phyloP scores from a whole-genome alignment of 2,888 invertebrate species.

The Hartigia nigra region DNA sequence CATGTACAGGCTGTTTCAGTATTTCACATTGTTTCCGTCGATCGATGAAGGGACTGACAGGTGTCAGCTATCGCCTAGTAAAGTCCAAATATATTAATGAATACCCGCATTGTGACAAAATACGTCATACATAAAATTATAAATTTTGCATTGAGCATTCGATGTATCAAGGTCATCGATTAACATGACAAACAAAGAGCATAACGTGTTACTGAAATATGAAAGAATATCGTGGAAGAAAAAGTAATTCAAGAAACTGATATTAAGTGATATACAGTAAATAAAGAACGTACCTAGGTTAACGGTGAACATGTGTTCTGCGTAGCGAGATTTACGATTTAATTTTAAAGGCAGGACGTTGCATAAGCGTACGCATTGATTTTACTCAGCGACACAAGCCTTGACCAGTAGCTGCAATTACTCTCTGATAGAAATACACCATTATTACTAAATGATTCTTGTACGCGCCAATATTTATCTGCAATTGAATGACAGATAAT shows the following conservation, averaged over 20 bases:
- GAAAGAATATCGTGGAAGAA: background rate
- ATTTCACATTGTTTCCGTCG: background rate
- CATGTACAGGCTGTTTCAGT: background rate
- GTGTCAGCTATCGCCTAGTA: background rate
- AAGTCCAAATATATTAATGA: background rate
- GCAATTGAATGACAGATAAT: background rate
- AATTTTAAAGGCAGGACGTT: conserved; percentile 8
- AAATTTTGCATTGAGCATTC: background rate
- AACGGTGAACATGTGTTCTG: background rate
- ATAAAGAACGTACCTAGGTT: background rate
- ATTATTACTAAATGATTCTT: conserved; percentile 10
- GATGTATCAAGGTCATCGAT: background rate
- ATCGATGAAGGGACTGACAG: background rate
- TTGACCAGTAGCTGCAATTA: conserved; percentile 20
- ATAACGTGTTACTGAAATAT: background rate
- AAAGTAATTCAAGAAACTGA: background rate
- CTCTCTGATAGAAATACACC: conserved; percentile 2
- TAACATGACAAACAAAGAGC: background rate
- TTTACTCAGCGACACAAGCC: conserved; percentile 13
- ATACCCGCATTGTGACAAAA: background rate
- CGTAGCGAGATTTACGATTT: background rate
- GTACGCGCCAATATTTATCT: background rate
- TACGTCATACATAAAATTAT: background rate
- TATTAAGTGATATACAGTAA: background rate
- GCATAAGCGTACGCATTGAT: conserved; percentile 13